Base-by-base conservation (phyloP, 2,113 vertebrate species). In the Uria aalge region DNA sequence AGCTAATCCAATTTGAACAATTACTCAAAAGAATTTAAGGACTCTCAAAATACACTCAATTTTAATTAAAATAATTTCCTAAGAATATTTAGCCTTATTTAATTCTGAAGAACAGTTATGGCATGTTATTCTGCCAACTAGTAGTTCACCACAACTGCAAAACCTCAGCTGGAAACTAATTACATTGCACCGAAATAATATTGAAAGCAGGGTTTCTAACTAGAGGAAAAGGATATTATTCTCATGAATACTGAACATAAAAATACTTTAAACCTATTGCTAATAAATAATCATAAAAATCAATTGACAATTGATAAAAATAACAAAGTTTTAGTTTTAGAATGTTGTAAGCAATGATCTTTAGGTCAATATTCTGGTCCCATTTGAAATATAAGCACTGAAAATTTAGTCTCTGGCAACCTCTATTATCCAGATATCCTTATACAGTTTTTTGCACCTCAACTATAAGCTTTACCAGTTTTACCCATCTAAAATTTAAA, bases 121-220 rank as follows among this genome's bases (percentile, higher is more conserved):
- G 32, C 41, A 81, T 7, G 8, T 47, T 88, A 48, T 71, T 60
- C 43, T 89, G 52, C 27, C 72, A 94, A 69, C 34, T 66, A 88
- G 80, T 9, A 92, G 60, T 50, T 96, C 72, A 84, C 23, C 41
- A 66, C 26, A 91, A 86, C 64, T 68, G 43, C 76, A 74, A 92
- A 97, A 55, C 12, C 90, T 64, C 64, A 92, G 77, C 64, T 72
- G 45, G 83, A 89, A 94, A 56, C 43, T 89, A 91, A 91, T 92
- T 74, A 75, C 2, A 2, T 29, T 74, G 55, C 79, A 88, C 29
- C 55, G 56, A 88, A 94, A 77, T 52, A 80, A 79, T 38, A 84
- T 1, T 48, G 71, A 78, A 94, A 93, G 17, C 11, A 80, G 7
- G 3, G 8, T 55, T 77, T 74, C 34, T 78, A 64, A 63, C 36